Evolutionary conservation across 2,797 vertebrate species (phyloP).

Genomic region (Sebastes kiyomatsui): DNA sequence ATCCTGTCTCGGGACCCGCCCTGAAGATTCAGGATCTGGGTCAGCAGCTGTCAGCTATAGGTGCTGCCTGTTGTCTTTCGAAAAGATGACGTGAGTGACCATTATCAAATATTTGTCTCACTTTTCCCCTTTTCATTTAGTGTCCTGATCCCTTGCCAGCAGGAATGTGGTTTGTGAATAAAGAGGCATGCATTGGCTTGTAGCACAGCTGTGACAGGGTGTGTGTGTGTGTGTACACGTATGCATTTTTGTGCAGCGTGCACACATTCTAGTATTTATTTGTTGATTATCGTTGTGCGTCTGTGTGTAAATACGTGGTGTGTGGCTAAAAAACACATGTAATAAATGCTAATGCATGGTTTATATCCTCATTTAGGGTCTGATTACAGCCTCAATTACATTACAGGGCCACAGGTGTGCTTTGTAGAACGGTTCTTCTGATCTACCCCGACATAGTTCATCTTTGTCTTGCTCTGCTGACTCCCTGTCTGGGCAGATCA

Average conservation of each 20-base stretch:
- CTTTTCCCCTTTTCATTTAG: conserved; percentile 55
- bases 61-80: conserved; percentile 35
- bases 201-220: conserved; percentile 53
- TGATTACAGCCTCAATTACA: conserved; percentile 61
- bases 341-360: conserved; percentile 50
- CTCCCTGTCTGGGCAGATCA: conserved; percentile 63
- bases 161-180: conserved; percentile 63
- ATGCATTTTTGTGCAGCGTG: conserved; percentile 29
- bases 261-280: conserved; percentile 45
- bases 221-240: conserved; percentile 32
- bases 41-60: conserved; percentile 64
- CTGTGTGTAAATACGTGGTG: conserved; percentile 49
- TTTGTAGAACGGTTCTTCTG: conserved; percentile 53
- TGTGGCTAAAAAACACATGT: conserved; percentile 54
- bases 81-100: conserved; percentile 54
- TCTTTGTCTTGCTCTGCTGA: conserved; percentile 63
- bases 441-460: conserved; percentile 42
- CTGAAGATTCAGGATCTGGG: conserved; percentile 50
- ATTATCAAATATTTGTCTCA: conserved; percentile 66
- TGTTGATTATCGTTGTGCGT: conserved; percentile 31
- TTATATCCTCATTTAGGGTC: conserved; percentile 56
- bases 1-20: conserved; percentile 51
- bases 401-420: conserved; percentile 65
- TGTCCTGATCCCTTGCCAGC: conserved; percentile 48
- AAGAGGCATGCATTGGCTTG: conserved; percentile 67